Evolutionary conservation across 2,888 invertebrate genomes (phyloP).

Genomic region (Agrotis clavis): DNA sequence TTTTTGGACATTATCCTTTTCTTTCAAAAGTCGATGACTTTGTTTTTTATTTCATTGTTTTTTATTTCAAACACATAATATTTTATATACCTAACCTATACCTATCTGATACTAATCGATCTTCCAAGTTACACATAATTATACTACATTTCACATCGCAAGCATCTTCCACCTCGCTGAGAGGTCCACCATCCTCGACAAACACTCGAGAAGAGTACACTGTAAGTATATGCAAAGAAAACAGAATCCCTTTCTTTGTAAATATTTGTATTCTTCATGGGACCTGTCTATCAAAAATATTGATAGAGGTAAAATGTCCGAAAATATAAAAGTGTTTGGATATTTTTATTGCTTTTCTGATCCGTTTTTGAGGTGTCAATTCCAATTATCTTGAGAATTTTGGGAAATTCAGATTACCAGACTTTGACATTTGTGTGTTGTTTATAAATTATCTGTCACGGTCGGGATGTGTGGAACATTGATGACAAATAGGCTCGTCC

Average conservation of each 20-base stretch:
- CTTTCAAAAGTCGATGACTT: no score
- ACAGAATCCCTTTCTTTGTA: slow-evolving; percentile 41
- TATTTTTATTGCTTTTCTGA: background rate
- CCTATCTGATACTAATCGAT: slow-evolving; percentile 11
- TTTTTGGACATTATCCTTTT: no score
- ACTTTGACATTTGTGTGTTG: no score
- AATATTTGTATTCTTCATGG: slow-evolving; percentile 41
- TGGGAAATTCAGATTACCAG: no score
- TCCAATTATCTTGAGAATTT: no score
- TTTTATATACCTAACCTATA: no score
- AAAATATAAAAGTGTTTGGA: background rate
- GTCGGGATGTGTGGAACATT: no score
- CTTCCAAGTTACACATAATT: no score
- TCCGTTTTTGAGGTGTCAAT: background rate
- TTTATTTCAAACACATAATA: no score
- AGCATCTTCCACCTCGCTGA: slow-evolving; percentile 1
- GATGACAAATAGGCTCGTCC: no score
- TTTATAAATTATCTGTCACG: no score
- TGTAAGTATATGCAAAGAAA: slow-evolving; percentile 44
- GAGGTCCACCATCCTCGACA: slow-evolving; percentile 15
- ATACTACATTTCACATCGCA: slow-evolving; percentile 6
- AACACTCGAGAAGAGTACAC: slow-evolving; percentile 27
- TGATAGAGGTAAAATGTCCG: slow-evolving; percentile 17
- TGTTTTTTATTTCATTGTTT: no score
- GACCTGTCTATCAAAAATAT: slow-evolving; percentile 22